phyloP scores from a whole-genome alignment of 2,888 invertebrate genomes.

The Xanthia icteritia region DNA sequence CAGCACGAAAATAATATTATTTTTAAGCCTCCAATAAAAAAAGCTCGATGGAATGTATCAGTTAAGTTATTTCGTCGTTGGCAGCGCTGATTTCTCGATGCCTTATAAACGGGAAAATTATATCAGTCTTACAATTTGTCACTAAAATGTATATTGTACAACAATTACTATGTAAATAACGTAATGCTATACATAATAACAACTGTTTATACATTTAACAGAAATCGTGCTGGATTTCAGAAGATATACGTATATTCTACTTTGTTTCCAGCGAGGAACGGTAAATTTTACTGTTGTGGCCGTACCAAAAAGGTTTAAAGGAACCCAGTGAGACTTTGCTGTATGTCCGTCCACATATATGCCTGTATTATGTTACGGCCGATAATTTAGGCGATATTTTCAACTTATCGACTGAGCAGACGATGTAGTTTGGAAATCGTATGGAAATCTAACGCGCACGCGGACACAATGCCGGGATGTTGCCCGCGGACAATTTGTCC shows the following conservation, averaged over 20 bases:
- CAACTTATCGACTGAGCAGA: background rate
- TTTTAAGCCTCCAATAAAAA: conserved; percentile 29
- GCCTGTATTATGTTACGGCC: conserved; percentile 18
- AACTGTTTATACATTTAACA: conserved; percentile 48
- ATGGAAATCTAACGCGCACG: too few relatives aligned
- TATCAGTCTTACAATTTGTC: background rate
- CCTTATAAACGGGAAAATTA: background rate
- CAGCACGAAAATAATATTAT: conserved; percentile 47
- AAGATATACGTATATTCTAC: conserved; percentile 57
- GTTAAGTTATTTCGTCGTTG: conserved; percentile 7
- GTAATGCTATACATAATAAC: conserved; percentile 27
- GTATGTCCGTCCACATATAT: conserved; percentile 14
- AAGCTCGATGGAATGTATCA: background rate
- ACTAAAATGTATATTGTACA: conserved; percentile 5
- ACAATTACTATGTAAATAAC: conserved; percentile 29
- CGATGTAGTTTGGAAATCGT: too few relatives aligned
- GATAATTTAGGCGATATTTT: conserved; percentile 14
- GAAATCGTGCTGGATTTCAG: conserved; percentile 52
- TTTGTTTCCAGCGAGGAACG: conserved; percentile 61
- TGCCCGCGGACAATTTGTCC: too few relatives aligned
- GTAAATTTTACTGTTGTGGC: conserved; percentile 64
- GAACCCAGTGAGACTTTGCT: conserved; percentile 44
- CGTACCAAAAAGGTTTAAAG: conserved; percentile 62
- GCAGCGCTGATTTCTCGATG: conserved; percentile 11
- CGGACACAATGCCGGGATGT: too few relatives aligned